Percentiles rank a stretch among this genome's conserved stretches.
phyloP scores from a whole-genome alignment of 1,140 invertebrate species.

The Meloidogyne hapla region DNA sequence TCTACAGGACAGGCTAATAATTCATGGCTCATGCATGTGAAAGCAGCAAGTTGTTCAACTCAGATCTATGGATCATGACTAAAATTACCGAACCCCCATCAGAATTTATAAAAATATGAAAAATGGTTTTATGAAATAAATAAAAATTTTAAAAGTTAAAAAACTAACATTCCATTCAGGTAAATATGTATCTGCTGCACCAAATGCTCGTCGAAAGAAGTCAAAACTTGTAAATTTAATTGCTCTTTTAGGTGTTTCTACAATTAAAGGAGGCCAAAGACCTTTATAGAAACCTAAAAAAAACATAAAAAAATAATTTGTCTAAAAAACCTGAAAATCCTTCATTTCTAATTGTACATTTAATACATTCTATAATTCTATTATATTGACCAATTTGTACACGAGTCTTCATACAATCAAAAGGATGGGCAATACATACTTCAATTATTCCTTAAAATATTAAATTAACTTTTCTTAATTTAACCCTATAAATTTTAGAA shows the following conservation, averaged over 20 bases:
- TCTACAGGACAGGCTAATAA: too few relatives aligned
- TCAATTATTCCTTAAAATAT: constrained; percentile 74
- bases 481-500: neutral
- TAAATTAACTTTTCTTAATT: neutral
- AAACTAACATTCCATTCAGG: constrained; percentile 36
- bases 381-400: constrained; percentile 79
- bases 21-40: too few relatives aligned
- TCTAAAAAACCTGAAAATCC: constrained; percentile 64
- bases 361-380: constrained; percentile 81
- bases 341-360: constrained; percentile 81
- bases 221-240: constrained; percentile 90
- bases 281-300: constrained; percentile 69
- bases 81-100: too few relatives aligned
- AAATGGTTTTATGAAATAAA: too few relatives aligned
- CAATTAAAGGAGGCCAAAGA: constrained; percentile 82
- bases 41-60: too few relatives aligned
- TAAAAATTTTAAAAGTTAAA: constrained; percentile 3
- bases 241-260: constrained; percentile 87
- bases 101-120: too few relatives aligned
- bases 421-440: constrained; percentile 90
- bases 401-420: constrained; percentile 86
- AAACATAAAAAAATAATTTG: constrained; percentile 65
- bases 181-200: constrained; percentile 68
- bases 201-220: constrained; percentile 69
- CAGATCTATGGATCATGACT: too few relatives aligned